Evolutionary conservation across 2,888 invertebrate species (phyloP), one percentile per base, ranked within the genome.

Genomic region (Heliconius hortense): DNA sequence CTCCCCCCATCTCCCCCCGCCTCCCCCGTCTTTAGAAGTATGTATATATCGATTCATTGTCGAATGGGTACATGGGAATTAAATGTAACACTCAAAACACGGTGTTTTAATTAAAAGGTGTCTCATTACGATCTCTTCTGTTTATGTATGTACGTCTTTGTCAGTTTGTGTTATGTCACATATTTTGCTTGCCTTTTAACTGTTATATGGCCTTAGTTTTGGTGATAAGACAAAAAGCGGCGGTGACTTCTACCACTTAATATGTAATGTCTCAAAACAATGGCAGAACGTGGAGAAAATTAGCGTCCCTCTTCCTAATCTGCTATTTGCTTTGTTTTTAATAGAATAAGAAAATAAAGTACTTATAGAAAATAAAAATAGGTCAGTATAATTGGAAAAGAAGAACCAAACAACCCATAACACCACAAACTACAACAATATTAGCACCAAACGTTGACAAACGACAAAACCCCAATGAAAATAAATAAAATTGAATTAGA

Each of bases 41-140:
- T 84, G 84, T 86, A 88, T 87, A 85, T 87, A 89, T 90, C 87
- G 89, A 89, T 86, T 76, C 82, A 90, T 91, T 91, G 90, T 92
- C 84, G 88, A 89, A 88, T 84, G 91, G 91, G 89, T 90, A 90
- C 88, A 88, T 90, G 87, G 86, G 78, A 76, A 79, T 78, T 78
- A 74, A 76, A 77, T 78, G 76, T 73, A 76, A 70, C 77, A 77
- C 76, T 77, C 74, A 72, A 75, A 78, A 75, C 73, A 75, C 70
- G 64, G 64, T 73, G 60, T 68, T 70, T 71, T 69, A 75, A 71
- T 74, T 70, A 63, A 62, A 75, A 53, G 28, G 69, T 67, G 64
- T 63, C 64, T 28, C 59, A 66, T 64, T 43, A 43, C 71, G 71
- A 56, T 56, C 56, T 56, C 56, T n/a, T 56, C 56, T 56, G n/a